phyloP scores from a whole-genome alignment of 2,113 vertebrate species.

The Anser cygnoides region DNA sequence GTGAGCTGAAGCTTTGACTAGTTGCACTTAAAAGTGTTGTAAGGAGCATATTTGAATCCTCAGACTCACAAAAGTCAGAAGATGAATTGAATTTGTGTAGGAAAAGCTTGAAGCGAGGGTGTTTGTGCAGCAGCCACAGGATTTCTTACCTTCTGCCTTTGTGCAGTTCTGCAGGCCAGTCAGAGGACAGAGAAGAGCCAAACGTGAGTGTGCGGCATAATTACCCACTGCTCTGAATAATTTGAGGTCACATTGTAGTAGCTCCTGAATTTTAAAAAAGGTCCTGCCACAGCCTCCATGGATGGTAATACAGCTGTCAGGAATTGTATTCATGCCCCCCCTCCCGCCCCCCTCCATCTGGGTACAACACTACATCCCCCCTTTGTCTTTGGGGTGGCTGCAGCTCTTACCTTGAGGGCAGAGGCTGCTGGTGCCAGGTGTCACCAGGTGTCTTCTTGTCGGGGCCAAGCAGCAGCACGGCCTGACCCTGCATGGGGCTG shows the following conservation, averaged over 20 bases:
- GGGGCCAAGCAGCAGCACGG: no score
- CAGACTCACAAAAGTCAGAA: not conserved
- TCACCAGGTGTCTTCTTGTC: no score
- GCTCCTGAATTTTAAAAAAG: not conserved
- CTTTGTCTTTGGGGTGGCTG: no score
- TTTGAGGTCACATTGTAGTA: not conserved
- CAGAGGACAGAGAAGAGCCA: not conserved
- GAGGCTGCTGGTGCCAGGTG: not conserved
- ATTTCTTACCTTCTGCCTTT: not conserved
- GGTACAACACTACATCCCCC: not conserved
- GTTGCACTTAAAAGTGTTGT: not conserved
- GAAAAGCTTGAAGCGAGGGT: not conserved
- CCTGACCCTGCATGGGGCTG: not conserved
- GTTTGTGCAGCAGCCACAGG: accelerated
- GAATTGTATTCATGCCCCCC: not conserved
- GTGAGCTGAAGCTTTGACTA: not conserved
- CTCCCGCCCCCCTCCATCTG: not conserved
- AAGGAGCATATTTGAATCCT: not conserved
- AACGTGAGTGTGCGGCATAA: accelerated
- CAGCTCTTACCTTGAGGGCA: not conserved
- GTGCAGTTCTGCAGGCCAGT: not conserved
- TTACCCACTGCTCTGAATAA: not conserved
- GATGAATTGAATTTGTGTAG: not conserved
- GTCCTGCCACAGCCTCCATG: not conserved
- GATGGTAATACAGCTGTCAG: not conserved